Evolutionary conservation across 2,113 vertebrate species (phyloP), one percentile per base, ranked within the genome.

Genomic region (Chelonoidis abingdonii): DNA sequence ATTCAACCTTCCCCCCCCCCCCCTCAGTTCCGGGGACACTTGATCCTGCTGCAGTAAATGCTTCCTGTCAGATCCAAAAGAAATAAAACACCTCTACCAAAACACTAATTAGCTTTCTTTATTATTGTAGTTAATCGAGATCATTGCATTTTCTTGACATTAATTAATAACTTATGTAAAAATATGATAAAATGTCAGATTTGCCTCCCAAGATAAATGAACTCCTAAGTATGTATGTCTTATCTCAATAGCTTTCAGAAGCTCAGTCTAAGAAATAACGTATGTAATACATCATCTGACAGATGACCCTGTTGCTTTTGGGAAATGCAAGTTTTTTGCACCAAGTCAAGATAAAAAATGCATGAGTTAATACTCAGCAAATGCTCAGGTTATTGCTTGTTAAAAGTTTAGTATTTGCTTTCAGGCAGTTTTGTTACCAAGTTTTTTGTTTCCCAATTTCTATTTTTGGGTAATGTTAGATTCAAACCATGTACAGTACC

Each of bases 61-160:
- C 80, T 94, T 97, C 88, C 86, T 98, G 87, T 93, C 91, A 90
- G 95, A 96, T 89, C 89, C 89, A 78, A 95, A 94, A 95, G 97
- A 95, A 97, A 96, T 89, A 89, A 97, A 97, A 96, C 95, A 97
- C 95, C 93, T 95, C 94, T 85, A 90, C 95, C 79, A 88, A 95
- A 83, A 90, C 5, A 62, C 94, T 98, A 97, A 98, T 98, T 98
- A 98, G 92, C 95, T 97, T 97, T 97, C 89, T 96, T 97, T 97
- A 89, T 88, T 96, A 94, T 95, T 94, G 80, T 31, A 95, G 89
- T 97, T 96, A 97, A 92, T 97, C 96, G 96, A 97, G 86, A 80
- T 95, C 52, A 92, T 89, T 87, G 78, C 72, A 54, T 94, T 95
- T 94, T 94, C 57, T 96, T 80, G 44, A 53, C 35, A 50, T 84